Percentiles rank a stretch among this genome's conserved stretches.
phyloP scores from a whole-genome alignment of 2,113 vertebrate species.

The Chaetura pelagica region DNA sequence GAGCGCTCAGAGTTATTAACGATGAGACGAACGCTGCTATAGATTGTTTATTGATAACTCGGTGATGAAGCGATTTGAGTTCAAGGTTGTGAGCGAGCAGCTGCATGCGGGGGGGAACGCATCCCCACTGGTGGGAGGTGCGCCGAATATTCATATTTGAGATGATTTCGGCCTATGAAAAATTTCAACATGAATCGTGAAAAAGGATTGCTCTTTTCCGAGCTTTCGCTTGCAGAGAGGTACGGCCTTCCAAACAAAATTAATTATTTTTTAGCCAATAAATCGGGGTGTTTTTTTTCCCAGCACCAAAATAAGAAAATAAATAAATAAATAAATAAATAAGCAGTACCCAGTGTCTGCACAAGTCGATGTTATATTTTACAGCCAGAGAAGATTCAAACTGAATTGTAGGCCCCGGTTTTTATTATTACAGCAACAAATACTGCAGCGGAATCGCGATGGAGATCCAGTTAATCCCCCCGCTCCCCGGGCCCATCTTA shows the following conservation, averaged over 20 bases:
- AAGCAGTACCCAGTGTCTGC: background rate
- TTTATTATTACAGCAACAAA: slow-evolving; percentile 51
- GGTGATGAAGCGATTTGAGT: background rate
- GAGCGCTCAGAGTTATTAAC: background rate
- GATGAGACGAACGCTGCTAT: background rate
- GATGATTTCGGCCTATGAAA: background rate
- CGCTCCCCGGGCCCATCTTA: background rate
- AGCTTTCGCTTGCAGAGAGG: background rate
- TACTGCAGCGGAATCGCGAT: background rate
- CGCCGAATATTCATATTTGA: background rate
- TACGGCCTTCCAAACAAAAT: background rate
- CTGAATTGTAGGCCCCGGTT: slow-evolving; percentile 23
- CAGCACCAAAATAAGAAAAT: background rate
- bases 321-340: too few relatives aligned
- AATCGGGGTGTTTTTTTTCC: background rate
- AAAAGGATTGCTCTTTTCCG: background rate
- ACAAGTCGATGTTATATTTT: background rate
- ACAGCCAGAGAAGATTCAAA: background rate
- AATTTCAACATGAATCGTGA: background rate
- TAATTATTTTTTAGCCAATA: background rate
- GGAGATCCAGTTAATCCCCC: slow-evolving; percentile 27
- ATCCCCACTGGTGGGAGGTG: background rate
- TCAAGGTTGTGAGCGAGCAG: background rate
- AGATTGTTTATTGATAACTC: slow-evolving; percentile 51
- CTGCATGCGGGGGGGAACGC: background rate